Percentiles rank a stretch among this genome's conserved stretches.
These are phyloP conservation scores for Avahi laniger DNA, from an alignment of 2,797 vertebrate species.

Conservation along the genomic window DNA sequence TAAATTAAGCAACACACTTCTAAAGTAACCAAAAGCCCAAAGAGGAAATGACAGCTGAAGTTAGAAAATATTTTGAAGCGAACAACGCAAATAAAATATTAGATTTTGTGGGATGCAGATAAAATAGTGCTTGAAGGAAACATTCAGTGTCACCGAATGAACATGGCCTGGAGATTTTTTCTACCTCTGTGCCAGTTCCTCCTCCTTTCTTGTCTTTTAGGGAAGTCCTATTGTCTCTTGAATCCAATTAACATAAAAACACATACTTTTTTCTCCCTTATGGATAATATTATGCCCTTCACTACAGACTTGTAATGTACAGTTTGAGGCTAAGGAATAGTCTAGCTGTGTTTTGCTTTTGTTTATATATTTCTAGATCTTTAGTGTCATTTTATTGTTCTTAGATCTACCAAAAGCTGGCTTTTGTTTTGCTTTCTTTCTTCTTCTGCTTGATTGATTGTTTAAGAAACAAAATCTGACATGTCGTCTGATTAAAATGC, in stretches of 20 bases:
- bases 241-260: not conserved
- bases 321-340: not conserved
- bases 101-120: not conserved
- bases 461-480: slow-evolving; percentile 31
- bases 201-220: not conserved
- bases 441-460: not conserved
- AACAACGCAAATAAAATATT: not conserved
- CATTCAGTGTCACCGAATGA: not conserved
- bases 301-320: too few relatives aligned
- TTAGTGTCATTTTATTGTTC: not conserved
- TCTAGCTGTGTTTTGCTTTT: not conserved
- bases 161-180: not conserved
- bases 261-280: not conserved
- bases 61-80: not conserved
- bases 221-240: not conserved
- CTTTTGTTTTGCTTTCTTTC: not conserved
- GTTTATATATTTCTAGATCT: not conserved
- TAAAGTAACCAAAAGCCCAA: not conserved
- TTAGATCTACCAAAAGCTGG: not conserved
- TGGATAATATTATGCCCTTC: not conserved
- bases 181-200: not conserved
- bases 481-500: not conserved
- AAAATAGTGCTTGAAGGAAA: too few relatives aligned
- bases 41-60: not conserved
- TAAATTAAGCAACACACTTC: not conserved